phyloP scores from a whole-genome alignment of 2,797 vertebrate species.

The Enteromius afrohamiltoni region DNA sequence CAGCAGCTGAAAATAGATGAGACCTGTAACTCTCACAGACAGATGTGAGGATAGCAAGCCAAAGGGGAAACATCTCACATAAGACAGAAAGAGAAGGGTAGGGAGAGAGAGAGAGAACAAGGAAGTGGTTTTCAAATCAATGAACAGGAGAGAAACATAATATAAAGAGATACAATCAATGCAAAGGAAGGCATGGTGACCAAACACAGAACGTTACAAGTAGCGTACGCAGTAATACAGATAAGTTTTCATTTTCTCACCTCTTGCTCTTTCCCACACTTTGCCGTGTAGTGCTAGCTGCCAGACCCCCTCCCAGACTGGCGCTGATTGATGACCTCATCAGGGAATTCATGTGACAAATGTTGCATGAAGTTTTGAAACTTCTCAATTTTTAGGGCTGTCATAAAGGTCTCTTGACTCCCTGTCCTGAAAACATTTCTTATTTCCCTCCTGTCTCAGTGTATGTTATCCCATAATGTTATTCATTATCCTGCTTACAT shows the following conservation, averaged over 20 bases:
- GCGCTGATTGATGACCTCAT: conserved; percentile 79
- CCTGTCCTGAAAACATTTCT: conserved; percentile 34
- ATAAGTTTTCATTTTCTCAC: conserved; percentile 55
- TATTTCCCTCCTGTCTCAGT: background rate
- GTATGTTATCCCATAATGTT: background rate
- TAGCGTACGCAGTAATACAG: conserved; percentile 45
- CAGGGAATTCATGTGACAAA: conserved; percentile 76
- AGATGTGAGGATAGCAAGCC: conserved; percentile 74
- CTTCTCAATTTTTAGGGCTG: conserved; percentile 40
- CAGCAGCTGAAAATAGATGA: conserved; percentile 74
- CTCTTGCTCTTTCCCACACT: conserved; percentile 50
- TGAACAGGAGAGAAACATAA: conserved; percentile 15
- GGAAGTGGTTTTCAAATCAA: conserved; percentile 18
- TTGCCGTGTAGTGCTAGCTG: conserved; percentile 68
- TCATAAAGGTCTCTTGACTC: conserved; percentile 35
- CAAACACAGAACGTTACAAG: background rate
- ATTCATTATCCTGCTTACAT: background rate
- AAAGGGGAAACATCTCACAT: conserved; percentile 52
- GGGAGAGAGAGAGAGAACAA: conserved; percentile 36
- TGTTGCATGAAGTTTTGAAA: conserved; percentile 63
- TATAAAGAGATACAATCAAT: conserved; percentile 50
- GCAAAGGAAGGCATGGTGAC: background rate
- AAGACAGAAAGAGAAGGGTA: conserved; percentile 37
- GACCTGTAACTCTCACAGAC: conserved; percentile 72
- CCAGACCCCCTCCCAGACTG: conserved; percentile 59